Evolutionary conservation across 2,888 invertebrate genomes (phyloP).

Genomic region (Cataglyphis albicans): DNA sequence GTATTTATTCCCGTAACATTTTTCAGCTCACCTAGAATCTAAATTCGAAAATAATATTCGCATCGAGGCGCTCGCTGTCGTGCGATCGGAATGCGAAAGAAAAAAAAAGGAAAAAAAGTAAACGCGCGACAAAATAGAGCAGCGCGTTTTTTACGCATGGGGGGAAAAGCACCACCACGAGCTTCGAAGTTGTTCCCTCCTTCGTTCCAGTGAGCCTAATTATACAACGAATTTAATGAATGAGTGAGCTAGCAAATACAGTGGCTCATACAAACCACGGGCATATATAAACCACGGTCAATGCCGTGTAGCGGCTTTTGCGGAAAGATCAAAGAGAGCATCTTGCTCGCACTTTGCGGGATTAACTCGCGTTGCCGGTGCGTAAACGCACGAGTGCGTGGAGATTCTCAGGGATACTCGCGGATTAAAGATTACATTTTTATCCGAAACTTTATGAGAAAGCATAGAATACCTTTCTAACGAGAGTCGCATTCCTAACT

Average conservation of each 20-base stretch:
- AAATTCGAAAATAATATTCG: slow-evolving; percentile 19
- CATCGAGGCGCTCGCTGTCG: background rate
- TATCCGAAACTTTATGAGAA: slow-evolving; percentile 51
- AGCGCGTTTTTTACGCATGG: slow-evolving; percentile 1
- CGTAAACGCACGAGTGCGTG: slow-evolving; percentile 60
- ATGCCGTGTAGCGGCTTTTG: slow-evolving; percentile 85
- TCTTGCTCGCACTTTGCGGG: slow-evolving; percentile 76
- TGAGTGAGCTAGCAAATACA: slow-evolving; percentile 85
- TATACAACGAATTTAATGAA: slow-evolving; percentile 86
- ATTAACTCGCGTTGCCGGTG: slow-evolving; percentile 64
- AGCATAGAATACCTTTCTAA: background rate
- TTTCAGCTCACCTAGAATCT: no score
- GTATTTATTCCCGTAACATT: background rate
- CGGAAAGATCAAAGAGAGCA: slow-evolving; percentile 82
- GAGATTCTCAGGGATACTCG: slow-evolving; percentile 56
- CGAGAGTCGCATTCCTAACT: background rate
- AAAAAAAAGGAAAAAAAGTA: no score
- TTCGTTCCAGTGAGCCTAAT: slow-evolving; percentile 80
- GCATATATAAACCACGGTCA: slow-evolving; percentile 85
- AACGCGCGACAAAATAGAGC: slow-evolving; percentile 40
- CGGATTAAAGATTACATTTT: slow-evolving; percentile 67
- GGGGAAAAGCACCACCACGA: slow-evolving; percentile 7
- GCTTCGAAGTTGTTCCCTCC: slow-evolving; percentile 14
- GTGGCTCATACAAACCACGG: slow-evolving; percentile 81
- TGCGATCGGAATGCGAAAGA: slow-evolving; percentile 42